Evolutionary conservation across 2,113 vertebrate species (phyloP), one percentile per base, ranked within the genome.

Genomic region (Hemibagrus wyckioides): DNA sequence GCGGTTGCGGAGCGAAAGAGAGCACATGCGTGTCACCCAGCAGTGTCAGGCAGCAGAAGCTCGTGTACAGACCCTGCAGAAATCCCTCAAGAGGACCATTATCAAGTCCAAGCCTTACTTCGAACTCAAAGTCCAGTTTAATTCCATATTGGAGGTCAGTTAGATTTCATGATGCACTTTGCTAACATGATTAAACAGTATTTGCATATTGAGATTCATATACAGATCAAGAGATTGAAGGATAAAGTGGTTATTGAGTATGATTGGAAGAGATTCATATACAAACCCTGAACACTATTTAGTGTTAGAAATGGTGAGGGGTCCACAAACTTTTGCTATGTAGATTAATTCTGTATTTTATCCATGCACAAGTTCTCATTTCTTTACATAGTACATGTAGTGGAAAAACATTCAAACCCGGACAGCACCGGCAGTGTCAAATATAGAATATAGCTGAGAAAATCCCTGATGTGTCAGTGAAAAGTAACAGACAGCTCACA

Each of bases 101-200:
- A 69, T 97, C 39, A 98, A 98, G 92, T 98, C 97, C 90, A 97
- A 97, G 39, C 97, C 97, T 23, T 99, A 99, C 91, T 99, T 99
- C 13, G 97, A 98, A 92, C 95, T 98, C 50, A 98, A 99, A 91
- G 96, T 96, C 44, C 97, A 98, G 93, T 97, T 98, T 92, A 98
- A 97, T 93, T 94, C 96, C 88, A 96, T 97, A 30, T 93, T 98
- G 48, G 97, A 98, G 97, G 97, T 98, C 92, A 88, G 89, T 84
- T 33, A 25, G 39, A 30, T 50, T 23, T 69, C 17, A 52, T 6
- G 13, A 14, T 39, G 13, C 6, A 33, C n/a, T 25, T 30, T 36
- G 17, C 25, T 33, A 33, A 80, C n/a, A 41, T 4, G 10, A 17
- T n/a, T 50, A 54, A 10, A 65, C 28, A 6, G 15, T 82, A 14